phyloP scores from a whole-genome alignment of 2,797 vertebrate genomes.

The Simalia tracyae region DNA sequence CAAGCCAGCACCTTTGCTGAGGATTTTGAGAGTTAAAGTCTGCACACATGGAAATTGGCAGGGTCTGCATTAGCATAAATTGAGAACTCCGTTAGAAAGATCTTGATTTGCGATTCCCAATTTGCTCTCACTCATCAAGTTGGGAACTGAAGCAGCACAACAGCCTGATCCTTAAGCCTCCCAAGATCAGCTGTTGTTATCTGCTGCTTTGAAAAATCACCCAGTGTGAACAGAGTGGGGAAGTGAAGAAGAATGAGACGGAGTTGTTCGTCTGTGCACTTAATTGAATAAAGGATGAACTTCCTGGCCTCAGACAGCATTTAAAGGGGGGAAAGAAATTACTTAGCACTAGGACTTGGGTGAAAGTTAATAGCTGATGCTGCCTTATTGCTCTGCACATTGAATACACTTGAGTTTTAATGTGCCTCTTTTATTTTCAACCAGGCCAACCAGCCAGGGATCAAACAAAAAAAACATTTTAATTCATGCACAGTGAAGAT shows the following conservation, averaged over 20 bases:
- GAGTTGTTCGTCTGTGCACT: background rate
- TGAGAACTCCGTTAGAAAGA: fast-evolving
- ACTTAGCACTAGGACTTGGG: background rate
- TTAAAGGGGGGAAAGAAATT: background rate
- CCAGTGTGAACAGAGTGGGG: background rate
- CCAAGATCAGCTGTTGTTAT: background rate
- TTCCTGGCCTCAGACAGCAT: background rate
- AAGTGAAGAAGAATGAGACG: background rate
- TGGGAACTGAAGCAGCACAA: background rate
- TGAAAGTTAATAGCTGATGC: constrained; percentile 11
- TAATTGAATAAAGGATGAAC: fast-evolving
- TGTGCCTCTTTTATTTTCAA: background rate
- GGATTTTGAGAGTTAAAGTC: background rate
- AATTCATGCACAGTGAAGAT: background rate
- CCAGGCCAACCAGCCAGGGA: background rate
- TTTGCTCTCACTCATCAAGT: background rate
- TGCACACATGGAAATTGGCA: background rate
- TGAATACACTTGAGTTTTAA: background rate
- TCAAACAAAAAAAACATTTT: background rate
- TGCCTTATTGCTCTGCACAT: background rate
- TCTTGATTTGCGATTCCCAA: fast-evolving
- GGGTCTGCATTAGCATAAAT: no score
- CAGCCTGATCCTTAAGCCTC: background rate
- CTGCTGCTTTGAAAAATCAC: background rate
- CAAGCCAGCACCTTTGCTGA: background rate